phyloP scores from a whole-genome alignment of 2,888 invertebrate species.

The Ganaspis brasiliensis region DNA sequence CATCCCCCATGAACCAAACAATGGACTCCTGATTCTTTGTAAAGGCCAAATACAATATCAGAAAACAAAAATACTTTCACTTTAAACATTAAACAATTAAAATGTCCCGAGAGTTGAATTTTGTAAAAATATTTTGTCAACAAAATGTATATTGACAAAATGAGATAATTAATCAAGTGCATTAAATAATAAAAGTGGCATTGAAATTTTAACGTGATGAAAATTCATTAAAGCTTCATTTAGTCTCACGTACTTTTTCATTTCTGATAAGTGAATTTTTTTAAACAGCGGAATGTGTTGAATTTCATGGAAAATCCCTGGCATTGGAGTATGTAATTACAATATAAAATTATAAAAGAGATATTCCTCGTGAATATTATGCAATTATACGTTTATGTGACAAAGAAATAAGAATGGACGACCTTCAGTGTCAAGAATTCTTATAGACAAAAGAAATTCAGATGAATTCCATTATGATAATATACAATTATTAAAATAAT shows the following conservation, averaged over 20 bases:
- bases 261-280: too few relatives aligned
- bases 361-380: not conserved
- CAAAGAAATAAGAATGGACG: conserved; percentile 18
- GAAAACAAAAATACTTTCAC: conserved; percentile 6
- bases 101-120: too few relatives aligned
- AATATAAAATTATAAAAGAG: not conserved
- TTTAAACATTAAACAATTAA: not conserved
- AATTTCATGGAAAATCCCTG: not conserved
- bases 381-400: conserved; percentile 6
- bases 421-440: conserved; percentile 15
- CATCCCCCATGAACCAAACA: conserved; percentile 16
- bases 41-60: not conserved
- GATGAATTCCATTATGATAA: conserved; percentile 1
- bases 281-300: too few relatives aligned
- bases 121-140: too few relatives aligned
- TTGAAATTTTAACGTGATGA: too few relatives aligned
- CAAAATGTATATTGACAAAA: too few relatives aligned
- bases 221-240: too few relatives aligned
- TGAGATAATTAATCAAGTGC: too few relatives aligned
- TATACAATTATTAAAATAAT: not conserved
- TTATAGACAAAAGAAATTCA: not conserved
- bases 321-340: not conserved
- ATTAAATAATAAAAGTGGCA: too few relatives aligned
- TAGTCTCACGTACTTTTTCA: too few relatives aligned
- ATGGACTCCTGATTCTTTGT: conserved; percentile 1